Percentiles rank a stretch among this genome's conserved stretches.
These are phyloP conservation scores for Blastobasis lacticolella DNA, from an alignment of 2,888 invertebrate species.

Conservation along the genomic window DNA sequence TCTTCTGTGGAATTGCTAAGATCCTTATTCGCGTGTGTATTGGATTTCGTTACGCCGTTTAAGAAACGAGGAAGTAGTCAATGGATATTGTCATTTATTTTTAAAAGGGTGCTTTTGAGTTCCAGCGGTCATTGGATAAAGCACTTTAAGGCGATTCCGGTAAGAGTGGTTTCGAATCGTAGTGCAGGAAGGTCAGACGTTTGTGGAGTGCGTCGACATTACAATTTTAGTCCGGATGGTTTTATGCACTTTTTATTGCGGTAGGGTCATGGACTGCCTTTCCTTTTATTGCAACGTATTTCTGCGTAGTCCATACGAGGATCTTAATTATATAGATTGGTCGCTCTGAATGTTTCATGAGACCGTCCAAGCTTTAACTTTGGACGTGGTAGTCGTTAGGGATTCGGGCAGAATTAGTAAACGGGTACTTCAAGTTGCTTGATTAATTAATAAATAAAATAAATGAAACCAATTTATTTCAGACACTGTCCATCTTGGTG, in stretches of 20 bases:
- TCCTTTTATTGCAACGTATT: slow-evolving; percentile 47
- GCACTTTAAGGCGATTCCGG: not conserved
- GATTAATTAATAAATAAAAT: too few species aligned
- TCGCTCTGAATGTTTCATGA: not conserved
- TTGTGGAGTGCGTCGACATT: slow-evolving; percentile 58
- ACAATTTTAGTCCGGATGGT: slow-evolving; percentile 68
- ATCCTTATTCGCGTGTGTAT: slow-evolving; percentile 20
- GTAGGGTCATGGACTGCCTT: slow-evolving; percentile 59
- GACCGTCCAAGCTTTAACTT: too few species aligned
- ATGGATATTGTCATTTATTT: slow-evolving; percentile 41
- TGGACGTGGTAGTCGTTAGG: too few species aligned
- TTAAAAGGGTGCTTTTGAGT: slow-evolving; percentile 30
- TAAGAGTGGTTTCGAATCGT: slow-evolving; percentile 28
- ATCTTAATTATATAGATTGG: slow-evolving; percentile 30
- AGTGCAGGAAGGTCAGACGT: slow-evolving; percentile 38
- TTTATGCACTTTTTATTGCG: slow-evolving; percentile 70
- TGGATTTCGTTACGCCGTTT: slow-evolving; percentile 29
- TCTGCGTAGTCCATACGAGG: slow-evolving; percentile 30
- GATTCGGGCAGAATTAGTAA: too few species aligned
- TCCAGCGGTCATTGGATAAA: not conserved
- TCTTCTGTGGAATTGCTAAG: slow-evolving; percentile 18
- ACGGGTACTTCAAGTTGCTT: too few species aligned
- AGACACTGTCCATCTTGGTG: too few species aligned
- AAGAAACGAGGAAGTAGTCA: slow-evolving; percentile 32
- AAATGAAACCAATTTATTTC: too few species aligned